phyloP scores from a whole-genome alignment of 2,888 invertebrate species.

The Thalpophila matura region DNA sequence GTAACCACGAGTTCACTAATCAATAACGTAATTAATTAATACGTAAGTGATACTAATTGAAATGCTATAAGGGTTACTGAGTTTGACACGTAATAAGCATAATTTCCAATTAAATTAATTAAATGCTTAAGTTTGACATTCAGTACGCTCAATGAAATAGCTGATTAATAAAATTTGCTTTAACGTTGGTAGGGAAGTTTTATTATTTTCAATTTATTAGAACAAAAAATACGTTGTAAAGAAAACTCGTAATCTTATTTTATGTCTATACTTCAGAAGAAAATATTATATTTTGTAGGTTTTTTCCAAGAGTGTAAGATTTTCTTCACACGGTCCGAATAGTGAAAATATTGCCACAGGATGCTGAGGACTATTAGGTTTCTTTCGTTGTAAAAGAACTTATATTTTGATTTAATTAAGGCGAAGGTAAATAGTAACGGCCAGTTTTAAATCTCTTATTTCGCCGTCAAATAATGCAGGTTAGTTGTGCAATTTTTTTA shows the following conservation, averaged over 20 bases:
- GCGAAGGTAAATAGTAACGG: no score
- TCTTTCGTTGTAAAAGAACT: no score
- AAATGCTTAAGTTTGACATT: slow-evolving; percentile 25
- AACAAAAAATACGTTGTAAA: neutral
- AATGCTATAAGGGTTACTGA: slow-evolving; percentile 28
- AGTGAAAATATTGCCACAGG: no score
- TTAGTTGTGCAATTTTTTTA: no score
- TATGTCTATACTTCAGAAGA: neutral
- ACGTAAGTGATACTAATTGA: slow-evolving; percentile 36
- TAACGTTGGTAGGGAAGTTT: slow-evolving; percentile 3
- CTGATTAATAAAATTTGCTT: slow-evolving; percentile 3
- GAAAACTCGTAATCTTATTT: neutral
- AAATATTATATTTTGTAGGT: neutral
- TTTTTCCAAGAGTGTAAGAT: no score
- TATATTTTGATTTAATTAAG: no score
- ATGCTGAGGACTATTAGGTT: no score
- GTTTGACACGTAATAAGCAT: slow-evolving; percentile 38
- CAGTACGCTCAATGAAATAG: slow-evolving; percentile 11
- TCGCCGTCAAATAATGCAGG: no score
- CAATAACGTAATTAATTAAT: slow-evolving; percentile 36
- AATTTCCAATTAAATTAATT: slow-evolving; percentile 56
- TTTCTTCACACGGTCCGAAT: neutral
- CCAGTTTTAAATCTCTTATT: no score
- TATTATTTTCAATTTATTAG: slow-evolving; percentile 9
- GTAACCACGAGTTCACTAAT: slow-evolving; percentile 3